phyloP scores from a whole-genome alignment of 1,140 invertebrate genomes.

The Pseudachorutes palmiensis region DNA sequence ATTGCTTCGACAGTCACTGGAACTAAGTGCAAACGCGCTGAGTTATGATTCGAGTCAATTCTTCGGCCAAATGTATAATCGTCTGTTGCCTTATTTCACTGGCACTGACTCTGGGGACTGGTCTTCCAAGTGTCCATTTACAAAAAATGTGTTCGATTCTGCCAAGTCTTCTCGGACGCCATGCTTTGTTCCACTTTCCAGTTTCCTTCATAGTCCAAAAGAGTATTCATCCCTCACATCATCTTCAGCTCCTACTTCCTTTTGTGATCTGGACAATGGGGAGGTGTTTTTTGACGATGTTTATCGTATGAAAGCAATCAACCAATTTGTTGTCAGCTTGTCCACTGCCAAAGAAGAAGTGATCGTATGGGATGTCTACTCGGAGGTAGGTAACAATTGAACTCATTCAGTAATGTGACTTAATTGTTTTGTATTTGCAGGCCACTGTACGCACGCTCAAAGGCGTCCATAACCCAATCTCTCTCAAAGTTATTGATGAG shows the following conservation, averaged over 20 bases:
- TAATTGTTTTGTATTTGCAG: constrained; percentile 40
- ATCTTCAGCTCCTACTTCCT: constrained; percentile 31
- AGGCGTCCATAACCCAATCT: constrained; percentile 60
- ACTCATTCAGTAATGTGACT: not conserved
- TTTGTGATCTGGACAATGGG: constrained; percentile 22
- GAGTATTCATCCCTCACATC: constrained; percentile 9
- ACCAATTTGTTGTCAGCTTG: constrained; percentile 61
- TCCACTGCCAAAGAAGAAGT: constrained; percentile 64
- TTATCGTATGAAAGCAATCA: constrained; percentile 49
- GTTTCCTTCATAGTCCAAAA: constrained; percentile 23
- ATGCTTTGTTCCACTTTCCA: constrained; percentile 33
- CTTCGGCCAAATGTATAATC: constrained; percentile 57
- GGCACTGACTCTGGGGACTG: constrained; percentile 42
- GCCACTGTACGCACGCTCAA: constrained; percentile 58
- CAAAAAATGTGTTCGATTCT: constrained; percentile 26
- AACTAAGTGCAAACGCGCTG: constrained; percentile 55
- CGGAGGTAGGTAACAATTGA: constrained; percentile 25
- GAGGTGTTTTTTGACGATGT: constrained; percentile 47
- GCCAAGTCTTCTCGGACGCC: constrained; percentile 26
- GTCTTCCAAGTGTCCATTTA: constrained; percentile 40
- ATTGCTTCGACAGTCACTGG: constrained; percentile 56
- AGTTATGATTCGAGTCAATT: constrained; percentile 67
- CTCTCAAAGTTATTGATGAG: constrained; percentile 60
- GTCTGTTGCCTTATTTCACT: constrained; percentile 42
- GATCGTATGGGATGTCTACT: constrained; percentile 65